Percentiles rank a stretch among this genome's conserved stretches.
These are phyloP conservation scores for Camponotus pennsylvanicus DNA, from an alignment of 1,140 invertebrate species.

Conservation along the genomic window DNA sequence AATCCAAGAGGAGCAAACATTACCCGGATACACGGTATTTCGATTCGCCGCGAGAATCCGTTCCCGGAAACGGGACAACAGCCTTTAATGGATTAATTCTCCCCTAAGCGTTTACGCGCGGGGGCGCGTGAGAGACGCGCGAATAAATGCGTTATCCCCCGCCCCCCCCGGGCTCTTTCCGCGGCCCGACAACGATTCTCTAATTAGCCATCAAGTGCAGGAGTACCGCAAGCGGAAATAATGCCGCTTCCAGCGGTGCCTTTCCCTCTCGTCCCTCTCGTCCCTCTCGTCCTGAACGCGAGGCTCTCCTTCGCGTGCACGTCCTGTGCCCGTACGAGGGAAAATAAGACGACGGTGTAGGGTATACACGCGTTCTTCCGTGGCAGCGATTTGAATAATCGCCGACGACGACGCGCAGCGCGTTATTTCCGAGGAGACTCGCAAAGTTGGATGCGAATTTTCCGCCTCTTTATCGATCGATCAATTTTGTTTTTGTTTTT, in stretches of 20 bases:
- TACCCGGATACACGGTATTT: not conserved
- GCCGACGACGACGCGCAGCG: slow-evolving; percentile 12
- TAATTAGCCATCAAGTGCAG: slow-evolving; percentile 78
- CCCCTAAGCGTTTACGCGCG: slow-evolving; percentile 65
- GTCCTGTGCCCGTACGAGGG: slow-evolving; percentile 23
- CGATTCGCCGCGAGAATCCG: slow-evolving; percentile 7
- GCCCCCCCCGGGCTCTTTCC: slow-evolving; percentile 28
- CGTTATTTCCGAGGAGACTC: not conserved
- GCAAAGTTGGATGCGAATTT: not conserved
- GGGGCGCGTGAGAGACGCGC: slow-evolving; percentile 72
- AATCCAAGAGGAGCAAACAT: not conserved
- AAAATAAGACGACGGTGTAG: slow-evolving; percentile 61
- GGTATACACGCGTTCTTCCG: slow-evolving; percentile 68
- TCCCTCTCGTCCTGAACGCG: slow-evolving; percentile 28
- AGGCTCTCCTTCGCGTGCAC: slow-evolving; percentile 70
- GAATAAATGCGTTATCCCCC: slow-evolving; percentile 38
- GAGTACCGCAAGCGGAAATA: slow-evolving; percentile 81
- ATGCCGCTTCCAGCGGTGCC: slow-evolving; percentile 62
- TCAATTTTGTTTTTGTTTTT: not conserved
- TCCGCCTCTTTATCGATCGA: not conserved
- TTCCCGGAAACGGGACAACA: slow-evolving; percentile 45
- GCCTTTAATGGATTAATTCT: slow-evolving; percentile 55
- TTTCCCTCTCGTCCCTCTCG: slow-evolving; percentile 16
- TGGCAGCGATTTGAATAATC: slow-evolving; percentile 69
- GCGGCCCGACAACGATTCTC: slow-evolving; percentile 75